Evolutionary conservation across 2,888 invertebrate species (phyloP), one percentile per base, ranked within the genome.

Genomic region (Magallana nippona): DNA sequence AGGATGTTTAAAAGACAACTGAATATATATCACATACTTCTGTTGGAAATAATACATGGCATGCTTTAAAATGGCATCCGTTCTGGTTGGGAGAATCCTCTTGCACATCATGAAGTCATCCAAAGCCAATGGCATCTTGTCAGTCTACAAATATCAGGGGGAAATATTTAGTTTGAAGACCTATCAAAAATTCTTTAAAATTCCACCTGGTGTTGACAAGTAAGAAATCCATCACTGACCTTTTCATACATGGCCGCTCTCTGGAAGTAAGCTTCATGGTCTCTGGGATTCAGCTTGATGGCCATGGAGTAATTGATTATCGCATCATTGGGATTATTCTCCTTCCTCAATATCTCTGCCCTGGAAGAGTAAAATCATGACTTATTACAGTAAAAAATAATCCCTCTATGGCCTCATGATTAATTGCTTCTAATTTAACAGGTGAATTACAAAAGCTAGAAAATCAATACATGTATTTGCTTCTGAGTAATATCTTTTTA

Each of bases 281-380:
- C 93, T 10, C 89, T 84, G 0, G 94, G 93, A 83, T 94, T 91
- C 22, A 92, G 85, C 83, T 93, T 93, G 78, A 94, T 92, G n/a
- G 94, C 94, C 83, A 93, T 92, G 0, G 93, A 92, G 85, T 91
- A 94, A 87, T 94, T 94, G 19, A 93, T 90, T 10, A 94, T 93
- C 0, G 94, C 93, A 92, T 94, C 92, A 55, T 93, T 92, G 27
- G 90, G 86, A 83, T 94, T 93, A 60, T 91, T 91, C 44, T 90
- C 89, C 19, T 89, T 89, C 79, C 89, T 89, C 86, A 91, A 91
- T 17, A 93, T 91, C 83, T 91, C 91, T 78, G 94, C 94, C 90
- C 94, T 94, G 85, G 44, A 44, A 44, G 44, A 44, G 44, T 44
- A 44, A 44, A 44, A 44, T 44, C 44, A 44, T 44, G 44, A 8